Evolutionary conservation across 2,888 invertebrate genomes (phyloP).

Genomic region (Caenorhabditis virilis): DNA sequence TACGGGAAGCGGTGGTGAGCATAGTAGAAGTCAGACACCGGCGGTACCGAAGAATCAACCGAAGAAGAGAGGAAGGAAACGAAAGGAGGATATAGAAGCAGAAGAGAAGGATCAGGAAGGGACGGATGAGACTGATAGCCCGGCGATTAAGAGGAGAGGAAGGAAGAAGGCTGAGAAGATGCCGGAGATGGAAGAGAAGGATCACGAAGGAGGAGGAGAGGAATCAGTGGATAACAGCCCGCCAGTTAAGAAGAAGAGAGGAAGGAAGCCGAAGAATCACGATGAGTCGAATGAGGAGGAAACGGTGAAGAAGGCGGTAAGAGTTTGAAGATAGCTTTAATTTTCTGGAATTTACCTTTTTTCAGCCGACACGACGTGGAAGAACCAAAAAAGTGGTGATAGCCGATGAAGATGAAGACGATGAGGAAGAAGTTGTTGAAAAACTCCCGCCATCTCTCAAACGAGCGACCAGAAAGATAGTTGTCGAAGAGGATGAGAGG

Average conservation of each 20-base stretch:
- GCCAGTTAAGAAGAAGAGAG: conserved; percentile 5
- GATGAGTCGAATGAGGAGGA: conserved; percentile 1
- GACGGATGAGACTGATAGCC: neutral
- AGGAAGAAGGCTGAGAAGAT: neutral
- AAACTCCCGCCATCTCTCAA: neutral
- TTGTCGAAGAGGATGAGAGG: conserved; percentile 2
- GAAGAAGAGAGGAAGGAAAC: neutral
- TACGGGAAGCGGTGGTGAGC: neutral
- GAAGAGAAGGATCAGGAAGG: neutral
- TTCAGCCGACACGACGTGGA: no score
- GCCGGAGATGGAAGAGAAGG: neutral
- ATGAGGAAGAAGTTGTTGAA: conserved; percentile 1
- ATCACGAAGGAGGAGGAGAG: neutral
- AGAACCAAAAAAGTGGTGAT: neutral
- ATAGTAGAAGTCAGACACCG: conserved; percentile 2
- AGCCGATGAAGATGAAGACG: neutral
- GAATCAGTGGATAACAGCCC: neutral
- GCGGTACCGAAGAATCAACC: neutral
- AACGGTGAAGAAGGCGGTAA: neutral
- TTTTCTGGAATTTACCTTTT: no score
- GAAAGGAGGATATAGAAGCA: neutral
- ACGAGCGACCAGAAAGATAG: neutral
- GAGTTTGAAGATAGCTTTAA: no score
- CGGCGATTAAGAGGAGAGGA: conserved; percentile 3
- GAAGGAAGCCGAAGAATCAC: neutral